These are phyloP conservation scores for Osmerus eperlanus DNA, from an alignment of 2,113 vertebrate species.

Conservation along the genomic window DNA sequence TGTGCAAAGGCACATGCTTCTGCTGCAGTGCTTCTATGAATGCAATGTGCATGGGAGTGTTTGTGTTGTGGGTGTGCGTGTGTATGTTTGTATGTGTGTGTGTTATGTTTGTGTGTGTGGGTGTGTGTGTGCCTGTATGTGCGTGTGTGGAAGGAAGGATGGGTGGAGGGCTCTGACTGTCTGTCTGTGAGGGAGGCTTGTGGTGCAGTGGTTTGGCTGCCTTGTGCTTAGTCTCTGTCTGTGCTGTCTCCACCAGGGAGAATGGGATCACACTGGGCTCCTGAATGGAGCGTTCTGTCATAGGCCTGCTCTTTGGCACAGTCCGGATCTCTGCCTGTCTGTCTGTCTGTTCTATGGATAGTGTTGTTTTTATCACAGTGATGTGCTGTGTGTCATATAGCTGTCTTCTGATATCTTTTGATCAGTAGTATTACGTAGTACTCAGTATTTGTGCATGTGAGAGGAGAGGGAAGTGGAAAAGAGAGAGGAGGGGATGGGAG, in stretches of 20 bases:
- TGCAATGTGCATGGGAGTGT: not conserved
- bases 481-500: not conserved
- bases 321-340: not conserved
- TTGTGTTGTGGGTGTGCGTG: not conserved
- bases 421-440: too few species aligned
- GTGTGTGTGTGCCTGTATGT: constrained; percentile 11
- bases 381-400: too few species aligned
- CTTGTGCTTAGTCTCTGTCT: not conserved
- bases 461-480: not conserved
- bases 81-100: not conserved
- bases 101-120: not conserved
- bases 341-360: constrained; percentile 1
- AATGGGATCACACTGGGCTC: constrained; percentile 1
- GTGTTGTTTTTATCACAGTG: not conserved
- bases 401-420: too few species aligned
- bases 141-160: constrained; percentile 62
- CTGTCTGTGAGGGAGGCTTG: constrained; percentile 40
- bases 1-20: not conserved
- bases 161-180: constrained; percentile 47
- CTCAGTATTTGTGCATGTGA: not conserved
- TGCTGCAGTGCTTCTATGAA: not conserved
- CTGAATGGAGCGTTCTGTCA: not conserved
- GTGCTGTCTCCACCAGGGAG: constrained; percentile 4
- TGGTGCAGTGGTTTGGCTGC: constrained; percentile 26
- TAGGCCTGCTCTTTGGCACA: not conserved